Evolutionary conservation across 2,797 vertebrate species (phyloP), one percentile per base, ranked within the genome.

Genomic region (Peromyscus melanophrys): DNA sequence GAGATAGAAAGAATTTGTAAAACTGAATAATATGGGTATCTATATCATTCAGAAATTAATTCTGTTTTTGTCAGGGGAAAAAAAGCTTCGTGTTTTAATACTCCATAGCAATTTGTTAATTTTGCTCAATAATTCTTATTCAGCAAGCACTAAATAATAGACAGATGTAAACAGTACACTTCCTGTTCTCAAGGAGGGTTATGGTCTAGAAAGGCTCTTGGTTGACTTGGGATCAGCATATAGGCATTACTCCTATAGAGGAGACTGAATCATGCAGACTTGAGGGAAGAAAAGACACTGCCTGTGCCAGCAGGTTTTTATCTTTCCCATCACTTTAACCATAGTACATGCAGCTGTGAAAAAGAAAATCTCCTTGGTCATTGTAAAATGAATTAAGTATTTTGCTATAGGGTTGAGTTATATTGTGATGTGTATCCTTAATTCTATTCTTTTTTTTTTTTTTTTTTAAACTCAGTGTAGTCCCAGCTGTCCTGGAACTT

Each of bases 31-130:
- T 82, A 16, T n/a, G 21, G 14, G 34, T 84, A 8, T 93, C 57
- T 90, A 0, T 78, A 67, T 85, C 87, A 61, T 77, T 49, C 7
- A 61, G 13, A 78, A 82, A 65, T 87, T 76, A 78, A 65, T 87
- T 76, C 52, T 65, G 76, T 96, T 96, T 87, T 90, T 31, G 95
- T 84, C 34, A 69, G 14, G 21, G 77, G 34, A 34, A 52, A 76
- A 89, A 40, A 89, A 90, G 13, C 49, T 94, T 86, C 59, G 37
- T 95, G 83, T 96, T 90, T 96, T 83, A 96, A 86, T 85, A 63
- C 55, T 76, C 59, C 63, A 84, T 82, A 92, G 46, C 17, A 95
- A 46, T 92, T 6, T 78, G 31, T 94, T 95, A 75, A 75, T 90
- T 92, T 93, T 94, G 59, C 19, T 71, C 4, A 69, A 0, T 84